Percentiles rank a stretch among this genome's conserved stretches.
These are phyloP conservation scores for Pachliopta kotzebuea DNA, from an alignment of 2,888 invertebrate genomes.

Conservation along the genomic window DNA sequence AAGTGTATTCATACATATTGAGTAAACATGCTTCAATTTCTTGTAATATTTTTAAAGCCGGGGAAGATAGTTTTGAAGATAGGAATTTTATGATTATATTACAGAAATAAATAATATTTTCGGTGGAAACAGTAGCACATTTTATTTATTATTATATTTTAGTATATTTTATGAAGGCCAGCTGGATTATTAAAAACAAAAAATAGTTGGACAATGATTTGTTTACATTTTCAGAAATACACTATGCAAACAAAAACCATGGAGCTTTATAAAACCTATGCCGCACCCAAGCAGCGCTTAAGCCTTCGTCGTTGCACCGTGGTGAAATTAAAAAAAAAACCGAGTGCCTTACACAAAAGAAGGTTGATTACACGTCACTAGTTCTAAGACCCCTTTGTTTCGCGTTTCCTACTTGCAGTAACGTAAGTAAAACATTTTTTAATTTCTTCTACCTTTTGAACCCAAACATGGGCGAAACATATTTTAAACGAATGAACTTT, in stretches of 20 bases:
- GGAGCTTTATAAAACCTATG: constrained; percentile 20
- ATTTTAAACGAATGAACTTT: too few species aligned
- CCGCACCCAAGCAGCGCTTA: constrained; percentile 22
- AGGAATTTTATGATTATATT: too few species aligned
- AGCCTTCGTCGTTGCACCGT: constrained; percentile 32
- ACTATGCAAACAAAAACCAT: constrained; percentile 23
- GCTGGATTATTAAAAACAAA: too few species aligned
- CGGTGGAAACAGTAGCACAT: too few species aligned
- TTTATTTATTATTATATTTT: too few species aligned
- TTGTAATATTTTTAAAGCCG: too few species aligned
- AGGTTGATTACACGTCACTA: constrained; percentile 67
- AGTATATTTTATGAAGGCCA: too few species aligned
- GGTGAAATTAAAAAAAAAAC: constrained; percentile 55
- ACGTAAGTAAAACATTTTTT: constrained; percentile 28
- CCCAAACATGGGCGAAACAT: not conserved
- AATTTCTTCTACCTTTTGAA: constrained; percentile 30
- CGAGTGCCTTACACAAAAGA: constrained; percentile 56
- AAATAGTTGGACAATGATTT: constrained; percentile 8
- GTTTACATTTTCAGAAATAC: constrained; percentile 26
- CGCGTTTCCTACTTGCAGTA: constrained; percentile 43
- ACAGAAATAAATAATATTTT: too few species aligned
- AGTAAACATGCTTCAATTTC: too few species aligned
- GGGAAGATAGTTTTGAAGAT: too few species aligned
- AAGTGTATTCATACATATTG: too few species aligned
- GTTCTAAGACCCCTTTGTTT: constrained; percentile 57